Evolutionary conservation across 2,113 vertebrate genomes (phyloP).

Genomic region (Vanacampus margaritifer): DNA sequence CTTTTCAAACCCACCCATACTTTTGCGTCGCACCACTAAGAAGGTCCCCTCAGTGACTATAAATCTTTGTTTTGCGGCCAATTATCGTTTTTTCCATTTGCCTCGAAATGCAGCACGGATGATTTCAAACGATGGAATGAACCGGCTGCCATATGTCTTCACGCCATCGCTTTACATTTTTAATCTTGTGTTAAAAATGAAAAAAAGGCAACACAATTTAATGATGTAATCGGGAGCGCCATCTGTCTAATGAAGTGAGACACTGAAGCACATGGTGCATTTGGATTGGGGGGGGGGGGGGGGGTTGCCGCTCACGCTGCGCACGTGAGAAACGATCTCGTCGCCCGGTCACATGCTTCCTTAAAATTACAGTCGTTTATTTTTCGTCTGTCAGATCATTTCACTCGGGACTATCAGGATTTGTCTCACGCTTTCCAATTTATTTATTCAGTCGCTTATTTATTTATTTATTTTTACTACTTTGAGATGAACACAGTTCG

Average conservation of each 20-base stretch:
- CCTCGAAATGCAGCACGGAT: neutral
- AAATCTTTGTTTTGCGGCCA: neutral
- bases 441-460: neutral
- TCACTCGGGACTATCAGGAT: neutral
- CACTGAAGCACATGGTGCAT: slow-evolving; percentile 16
- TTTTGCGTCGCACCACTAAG: neutral
- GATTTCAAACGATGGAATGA: neutral
- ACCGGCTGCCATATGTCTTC: neutral
- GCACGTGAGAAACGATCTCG: slow-evolving; percentile 19
- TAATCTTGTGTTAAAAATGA: neutral
- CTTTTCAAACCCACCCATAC: neutral
- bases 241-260: slow-evolving; percentile 2
- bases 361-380: neutral
- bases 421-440: neutral
- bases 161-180: neutral
- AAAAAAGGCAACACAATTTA: neutral
- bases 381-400: neutral
- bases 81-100: neutral
- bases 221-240: neutral
- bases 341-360: slow-evolving; percentile 8
- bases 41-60: neutral
- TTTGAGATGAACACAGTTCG: neutral
- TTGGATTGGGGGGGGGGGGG: neutral
- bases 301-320: neutral
- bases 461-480: neutral